Percentiles rank a stretch among this genome's conserved stretches.
These are phyloP conservation scores for Drosophila planitibia DNA, from an alignment of 2,888 invertebrate species.

Conservation along the genomic window DNA sequence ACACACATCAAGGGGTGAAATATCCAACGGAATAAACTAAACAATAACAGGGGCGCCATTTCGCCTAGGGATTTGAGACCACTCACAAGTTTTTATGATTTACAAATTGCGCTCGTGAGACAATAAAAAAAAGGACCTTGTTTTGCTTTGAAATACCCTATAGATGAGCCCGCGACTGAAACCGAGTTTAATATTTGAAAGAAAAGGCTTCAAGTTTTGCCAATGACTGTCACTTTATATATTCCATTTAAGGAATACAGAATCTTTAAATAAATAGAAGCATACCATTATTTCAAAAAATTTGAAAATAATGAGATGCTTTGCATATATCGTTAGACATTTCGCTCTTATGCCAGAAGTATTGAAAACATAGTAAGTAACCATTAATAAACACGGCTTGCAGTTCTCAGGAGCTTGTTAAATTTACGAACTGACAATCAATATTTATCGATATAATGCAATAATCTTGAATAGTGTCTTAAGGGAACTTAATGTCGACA, in stretches of 20 bases:
- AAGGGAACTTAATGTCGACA: too few relatives aligned
- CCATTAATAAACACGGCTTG: too few relatives aligned
- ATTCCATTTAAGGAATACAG: not conserved
- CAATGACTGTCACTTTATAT: not conserved
- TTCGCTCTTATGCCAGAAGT: too few relatives aligned
- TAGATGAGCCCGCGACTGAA: not conserved
- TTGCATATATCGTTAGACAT: too few relatives aligned
- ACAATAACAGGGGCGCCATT: slow-evolving; percentile 40
- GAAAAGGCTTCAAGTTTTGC: not conserved
- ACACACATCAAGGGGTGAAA: slow-evolving; percentile 32
- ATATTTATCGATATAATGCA: not conserved
- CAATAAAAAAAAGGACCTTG: not conserved
- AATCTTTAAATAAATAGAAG: too few relatives aligned
- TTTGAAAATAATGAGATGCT: too few relatives aligned
- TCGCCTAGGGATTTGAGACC: slow-evolving; percentile 33
- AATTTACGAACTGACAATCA: not conserved
- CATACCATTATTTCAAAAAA: too few relatives aligned
- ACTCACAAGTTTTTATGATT: slow-evolving; percentile 50
- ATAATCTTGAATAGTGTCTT: not conserved
- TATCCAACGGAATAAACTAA: slow-evolving; percentile 10
- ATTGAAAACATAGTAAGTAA: too few relatives aligned
- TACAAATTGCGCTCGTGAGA: slow-evolving; percentile 32
- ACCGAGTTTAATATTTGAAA: not conserved
- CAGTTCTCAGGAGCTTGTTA: too few relatives aligned
- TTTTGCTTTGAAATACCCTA: slow-evolving; percentile 8